Evolutionary conservation across 2,113 vertebrate genomes (phyloP).

Genomic region (Penelope pileata): DNA sequence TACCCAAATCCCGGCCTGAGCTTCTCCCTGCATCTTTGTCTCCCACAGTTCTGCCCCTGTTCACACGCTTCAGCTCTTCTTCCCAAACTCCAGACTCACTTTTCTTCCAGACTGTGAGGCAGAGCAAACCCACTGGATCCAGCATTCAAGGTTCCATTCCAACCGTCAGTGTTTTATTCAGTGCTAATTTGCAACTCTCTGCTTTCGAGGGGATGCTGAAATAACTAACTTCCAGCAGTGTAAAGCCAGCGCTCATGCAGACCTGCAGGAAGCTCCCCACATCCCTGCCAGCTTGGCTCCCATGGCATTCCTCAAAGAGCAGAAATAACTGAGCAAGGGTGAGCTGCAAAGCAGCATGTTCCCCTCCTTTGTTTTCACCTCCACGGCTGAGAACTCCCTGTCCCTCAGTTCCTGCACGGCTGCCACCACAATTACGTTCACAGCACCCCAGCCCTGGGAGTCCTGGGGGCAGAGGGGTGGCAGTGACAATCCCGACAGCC

Average conservation of each 20-base stretch:
- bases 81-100: neutral
- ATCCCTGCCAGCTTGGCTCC: neutral
- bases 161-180: neutral
- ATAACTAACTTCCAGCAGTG: fast-evolving
- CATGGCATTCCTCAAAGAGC: neutral
- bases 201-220: neutral
- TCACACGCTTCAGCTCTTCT: neutral
- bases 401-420: neutral
- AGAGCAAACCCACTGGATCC: neutral
- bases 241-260: neutral
- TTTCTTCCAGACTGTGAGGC: neutral
- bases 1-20: neutral
- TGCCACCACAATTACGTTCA: neutral
- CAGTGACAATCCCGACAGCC: too few species aligned
- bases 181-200: neutral
- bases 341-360: neutral
- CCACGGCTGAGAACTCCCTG: neutral
- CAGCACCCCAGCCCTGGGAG: neutral
- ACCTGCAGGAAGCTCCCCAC: neutral
- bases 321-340: neutral
- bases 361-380: neutral
- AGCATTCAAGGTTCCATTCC: neutral
- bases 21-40: neutral
- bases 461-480: too few species aligned
- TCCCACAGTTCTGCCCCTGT: neutral